Percentiles rank a stretch among this genome's conserved stretches.
Evolutionary conservation across 2,797 vertebrate species (phyloP).

Genomic region (Sphenodon punctatus): DNA sequence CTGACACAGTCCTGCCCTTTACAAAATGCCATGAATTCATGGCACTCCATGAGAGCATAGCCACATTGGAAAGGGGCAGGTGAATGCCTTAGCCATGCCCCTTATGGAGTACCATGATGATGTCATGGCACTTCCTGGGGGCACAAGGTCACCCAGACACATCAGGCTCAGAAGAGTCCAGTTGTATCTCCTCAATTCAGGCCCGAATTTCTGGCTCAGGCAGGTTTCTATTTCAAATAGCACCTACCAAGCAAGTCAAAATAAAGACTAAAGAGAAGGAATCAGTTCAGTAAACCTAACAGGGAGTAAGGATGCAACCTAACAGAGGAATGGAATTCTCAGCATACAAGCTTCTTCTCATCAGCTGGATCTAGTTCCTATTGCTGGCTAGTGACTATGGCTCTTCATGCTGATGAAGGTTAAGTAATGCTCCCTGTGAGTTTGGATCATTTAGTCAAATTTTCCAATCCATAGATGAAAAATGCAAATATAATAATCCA

Average conservation of each 20-base stretch:
- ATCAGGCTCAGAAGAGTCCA: no score
- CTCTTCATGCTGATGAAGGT: background rate
- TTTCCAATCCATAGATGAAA: background rate
- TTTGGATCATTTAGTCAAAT: background rate
- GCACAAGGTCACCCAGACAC: no score
- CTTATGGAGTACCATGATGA: no score
- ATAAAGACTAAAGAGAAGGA: rapidly evolving
- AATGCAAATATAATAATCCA: background rate
- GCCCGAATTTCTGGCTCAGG: no score
- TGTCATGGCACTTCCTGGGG: no score
- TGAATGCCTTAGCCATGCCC: no score
- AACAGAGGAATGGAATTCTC: background rate
- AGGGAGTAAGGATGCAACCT: background rate
- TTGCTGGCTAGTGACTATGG: background rate
- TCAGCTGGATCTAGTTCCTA: background rate
- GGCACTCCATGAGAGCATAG: no score
- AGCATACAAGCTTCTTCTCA: background rate
- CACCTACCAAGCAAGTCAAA: background rate
- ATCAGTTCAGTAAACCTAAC: background rate
- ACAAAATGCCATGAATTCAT: no score
- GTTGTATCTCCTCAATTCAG: no score
- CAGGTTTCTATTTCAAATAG: background rate
- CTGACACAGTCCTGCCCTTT: no score
- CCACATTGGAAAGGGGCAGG: no score
- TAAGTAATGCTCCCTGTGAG: background rate